Evolutionary conservation across 2,797 vertebrate genomes (phyloP).

Genomic region (Pangasius djambal): DNA sequence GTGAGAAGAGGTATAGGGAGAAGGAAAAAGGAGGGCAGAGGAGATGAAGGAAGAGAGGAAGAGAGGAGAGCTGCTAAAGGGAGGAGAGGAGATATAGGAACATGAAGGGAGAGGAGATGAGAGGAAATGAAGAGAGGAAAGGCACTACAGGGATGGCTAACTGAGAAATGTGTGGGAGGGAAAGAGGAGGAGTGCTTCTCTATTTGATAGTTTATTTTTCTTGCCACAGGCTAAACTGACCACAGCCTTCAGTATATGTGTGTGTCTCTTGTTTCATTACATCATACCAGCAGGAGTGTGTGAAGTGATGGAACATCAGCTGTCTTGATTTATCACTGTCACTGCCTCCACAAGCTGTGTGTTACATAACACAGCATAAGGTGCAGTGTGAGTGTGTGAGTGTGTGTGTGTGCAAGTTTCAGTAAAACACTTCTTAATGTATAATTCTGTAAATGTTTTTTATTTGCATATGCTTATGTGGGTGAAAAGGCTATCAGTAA

Average conservation of each 20-base stretch:
- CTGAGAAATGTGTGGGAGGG: not conserved
- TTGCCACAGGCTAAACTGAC: not conserved
- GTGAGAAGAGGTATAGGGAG: not conserved
- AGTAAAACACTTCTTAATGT: not conserved
- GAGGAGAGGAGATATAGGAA: not conserved
- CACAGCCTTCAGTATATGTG: not conserved
- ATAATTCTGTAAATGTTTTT: constrained; percentile 27
- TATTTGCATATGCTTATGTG: constrained; percentile 40
- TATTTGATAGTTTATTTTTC: not conserved
- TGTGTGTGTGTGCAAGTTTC: constrained; percentile 5
- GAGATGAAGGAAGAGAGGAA: not conserved
- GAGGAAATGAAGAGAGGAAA: not conserved
- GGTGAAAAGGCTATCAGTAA: constrained; percentile 32
- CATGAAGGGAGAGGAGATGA: no score
- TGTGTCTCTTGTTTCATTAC: constrained; percentile 32
- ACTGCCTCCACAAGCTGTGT: constrained; percentile 28
- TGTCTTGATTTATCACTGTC: constrained; percentile 36
- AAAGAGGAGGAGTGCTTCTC: not conserved
- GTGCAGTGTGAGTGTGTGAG: not conserved
- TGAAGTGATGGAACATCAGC: constrained; percentile 44
- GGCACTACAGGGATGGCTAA: not conserved
- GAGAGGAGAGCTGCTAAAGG: not conserved
- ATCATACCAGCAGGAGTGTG: constrained; percentile 49
- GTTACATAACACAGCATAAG: constrained; percentile 20
- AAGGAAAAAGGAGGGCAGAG: not conserved